Evolutionary conservation across 2,797 vertebrate species (phyloP), one percentile per base, ranked within the genome.

Genomic region (Fundulus diaphanus): DNA sequence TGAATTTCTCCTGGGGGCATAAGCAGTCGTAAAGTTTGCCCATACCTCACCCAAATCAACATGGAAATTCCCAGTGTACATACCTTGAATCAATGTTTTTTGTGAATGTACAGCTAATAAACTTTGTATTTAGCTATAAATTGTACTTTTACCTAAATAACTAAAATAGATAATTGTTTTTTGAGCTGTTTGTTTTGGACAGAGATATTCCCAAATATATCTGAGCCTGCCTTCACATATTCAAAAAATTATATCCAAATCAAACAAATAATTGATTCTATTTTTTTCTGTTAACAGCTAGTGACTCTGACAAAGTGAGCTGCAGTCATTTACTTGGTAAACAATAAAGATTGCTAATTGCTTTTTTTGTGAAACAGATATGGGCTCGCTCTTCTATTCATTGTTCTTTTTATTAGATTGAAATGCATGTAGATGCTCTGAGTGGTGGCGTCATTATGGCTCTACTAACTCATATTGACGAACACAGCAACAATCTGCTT

Each of bases 381-480:
- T 48, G 31, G 9, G 29, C 61, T 72, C 57, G 54, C 78, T 79
- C 37, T 51, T 61, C 68, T 65, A 69, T 77, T 78, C 12, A 76
- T 85, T 76, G n/a, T 81, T 68, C 70, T 78, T 48, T 44, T 82
- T 78, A 87, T 85, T 57, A 75, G 63, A 76, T 65, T 80, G 82
- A 81, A 87, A 80, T 33, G 66, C 84, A 75, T 67, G 54, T 52
- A 74, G 67, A 72, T 49, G 65, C 40, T 74, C 70, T 12, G 40
- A 77, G 82, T 72, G 15, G 67, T 51, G 63, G 68, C 33, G 54
- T 83, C 76, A 76, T 81, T 76, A 78, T 81, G 73, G 52, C 80
- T 87, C 72, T n/a, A 73, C 80, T 85, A 80, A 88, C 88, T 92
- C 82, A 82, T 87, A 89, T 90, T 90, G 88, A 91, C 85, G 73